Evolutionary conservation across 2,797 vertebrate genomes (phyloP), one percentile per base, ranked within the genome.

Genomic region (Malacoraja senta): DNA sequence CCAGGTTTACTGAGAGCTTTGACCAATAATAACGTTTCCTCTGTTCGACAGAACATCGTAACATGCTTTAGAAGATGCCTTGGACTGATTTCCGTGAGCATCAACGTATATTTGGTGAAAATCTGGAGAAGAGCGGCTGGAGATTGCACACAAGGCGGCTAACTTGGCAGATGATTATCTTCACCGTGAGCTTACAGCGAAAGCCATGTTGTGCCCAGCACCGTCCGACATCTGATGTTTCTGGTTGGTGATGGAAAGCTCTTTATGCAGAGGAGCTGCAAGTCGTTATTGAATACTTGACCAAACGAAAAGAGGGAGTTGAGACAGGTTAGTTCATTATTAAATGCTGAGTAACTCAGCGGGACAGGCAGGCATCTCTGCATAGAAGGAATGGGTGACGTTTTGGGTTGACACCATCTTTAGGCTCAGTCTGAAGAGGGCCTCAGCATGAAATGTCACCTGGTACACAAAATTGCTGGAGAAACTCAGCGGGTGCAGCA

Each of bases 31-130:
- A 19, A 92, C 8, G 32, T 92, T 92, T 38, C 26, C 92, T 94
- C 93, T 94, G 94, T 44, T 94, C 93, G 94, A 76, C 94, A 96
- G 97, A 97, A 94, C 96, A 97, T 94, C 95, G 94, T 93, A 97
- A 97, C 93, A 95, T 97, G 97, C 96, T 94, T 96, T 97, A 95
- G 97, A 98, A 94, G 97, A 97, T 94, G 97, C 96, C 35, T 94
- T 97, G 96, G 95, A 96, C 94, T 97, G 79, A 90, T 96, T 93
- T 94, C 94, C 94, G 95, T 7, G 96, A 97, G 95, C 96, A 96
- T 93, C 94, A 95, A 93, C 97, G 94, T 3, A 93, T 95, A 32
- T 95, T 95, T 94, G 93, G 95, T 93, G 95, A 93, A 72, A 93
- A n/a, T 84, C 94, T 95, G 93, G 95, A 94, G 0, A 94, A 26